Evolutionary conservation across 1,140 invertebrate genomes (phyloP), one percentile per base, ranked within the genome.

Genomic region (Telenomus remus): DNA sequence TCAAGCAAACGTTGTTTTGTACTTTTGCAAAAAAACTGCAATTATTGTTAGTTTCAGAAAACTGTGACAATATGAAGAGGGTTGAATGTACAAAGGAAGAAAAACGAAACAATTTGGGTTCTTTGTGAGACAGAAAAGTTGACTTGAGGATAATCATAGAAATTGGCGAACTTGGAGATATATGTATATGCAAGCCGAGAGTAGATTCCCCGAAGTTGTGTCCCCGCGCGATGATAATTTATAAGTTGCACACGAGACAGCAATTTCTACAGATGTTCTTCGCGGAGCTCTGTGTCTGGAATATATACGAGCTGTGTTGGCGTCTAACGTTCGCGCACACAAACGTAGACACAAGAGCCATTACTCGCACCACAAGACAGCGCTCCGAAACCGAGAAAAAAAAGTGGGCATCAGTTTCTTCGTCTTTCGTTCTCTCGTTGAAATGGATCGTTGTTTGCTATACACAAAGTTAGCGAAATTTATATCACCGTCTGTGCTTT

Each of bases 151-250:
- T 39, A 44, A 34, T 12, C n/a, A 37, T 11, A 44, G 12, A 65
- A 54, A 54, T 53, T 55, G 14, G 34, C 6, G 15, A 59, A 51
- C 46, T 56, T 66, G 57, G 19, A 6, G 19, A 47, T 53, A 51
- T 35, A 51, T 35, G 34, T 61, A 53, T 13, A 50, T 46, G 53
- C 33, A 9, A 35, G n/a, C 44, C 9, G 14, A 14, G 37, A 10
- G n/a, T 60, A n/a, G n/a, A 51, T 74, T 66, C 55, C 59, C 54
- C 35, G 34, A 55, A 53, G 51, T 27, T 37, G 33, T n/a, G 54
- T 64, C 53, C 50, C n/a, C 12, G 49, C 57, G 34, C 61, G 71
- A 76, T 72, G 76, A 76, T 78, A 80, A 80, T 80, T 80, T 80
- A 80, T 76, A 63, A 76, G 55, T 68, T 19, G 51, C 47, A 50